Conservation (phyloP, 2,113 vertebrate genomes). For the Pseudonaja textilis region DNA sequence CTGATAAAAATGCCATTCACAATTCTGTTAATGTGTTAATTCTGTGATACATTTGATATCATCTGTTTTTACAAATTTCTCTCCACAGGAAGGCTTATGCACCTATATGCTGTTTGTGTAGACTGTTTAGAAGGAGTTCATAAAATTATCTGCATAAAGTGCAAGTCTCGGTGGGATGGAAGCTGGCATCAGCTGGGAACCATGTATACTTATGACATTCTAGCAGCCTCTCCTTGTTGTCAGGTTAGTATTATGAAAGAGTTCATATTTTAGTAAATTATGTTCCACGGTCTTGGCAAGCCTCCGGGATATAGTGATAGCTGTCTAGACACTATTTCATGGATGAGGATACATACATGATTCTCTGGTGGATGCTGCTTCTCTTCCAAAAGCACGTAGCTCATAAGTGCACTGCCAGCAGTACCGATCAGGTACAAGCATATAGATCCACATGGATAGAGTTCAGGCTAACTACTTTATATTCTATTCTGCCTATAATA, state of each 20-base stretch:
- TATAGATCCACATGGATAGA: neutral
- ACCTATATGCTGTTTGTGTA: slow-evolving; percentile 96
- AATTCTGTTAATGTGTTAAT: neutral
- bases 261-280: neutral
- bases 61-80: slow-evolving; percentile 52
- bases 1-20: neutral
- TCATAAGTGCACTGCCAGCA: neutral
- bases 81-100: slow-evolving; percentile 92
- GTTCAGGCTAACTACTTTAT: neutral
- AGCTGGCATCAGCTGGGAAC: slow-evolving; percentile 99
- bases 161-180: slow-evolving; percentile 97
- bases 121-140: slow-evolving; percentile 98
- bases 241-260: slow-evolving; percentile 78
- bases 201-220: slow-evolving; percentile 98
- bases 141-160: slow-evolving; percentile 99
- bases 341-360: neutral
- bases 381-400: neutral
- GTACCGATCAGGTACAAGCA: neutral
- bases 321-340: neutral
- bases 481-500: neutral
- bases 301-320: neutral
- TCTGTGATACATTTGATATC: neutral
- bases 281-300: neutral
- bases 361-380: neutral
- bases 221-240: slow-evolving; percentile 96